Conservation (phyloP, 2,888 invertebrate species). For the Rambutsinella grinnellia region DNA sequence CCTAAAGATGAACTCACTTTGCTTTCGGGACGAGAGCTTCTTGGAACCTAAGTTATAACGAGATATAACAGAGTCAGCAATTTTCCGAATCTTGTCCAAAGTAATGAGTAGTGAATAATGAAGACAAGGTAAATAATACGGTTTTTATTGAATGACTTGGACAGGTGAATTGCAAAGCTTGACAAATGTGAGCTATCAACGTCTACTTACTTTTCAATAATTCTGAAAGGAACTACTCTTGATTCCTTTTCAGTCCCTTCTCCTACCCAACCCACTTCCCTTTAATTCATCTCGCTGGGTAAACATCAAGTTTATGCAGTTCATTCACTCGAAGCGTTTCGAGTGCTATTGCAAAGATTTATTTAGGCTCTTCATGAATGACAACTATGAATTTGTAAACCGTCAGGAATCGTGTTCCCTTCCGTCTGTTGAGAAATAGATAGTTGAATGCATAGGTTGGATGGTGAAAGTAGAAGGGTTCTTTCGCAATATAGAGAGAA, state of each 20-base stretch:
- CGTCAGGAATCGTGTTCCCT: conserved; percentile 36
- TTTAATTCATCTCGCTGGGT: conserved; percentile 28
- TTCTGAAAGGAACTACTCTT: too few species aligned
- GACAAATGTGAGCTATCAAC: too few species aligned
- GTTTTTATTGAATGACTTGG: too few species aligned
- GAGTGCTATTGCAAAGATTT: conserved; percentile 52
- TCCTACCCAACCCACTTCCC: conserved; percentile 9
- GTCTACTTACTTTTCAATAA: too few species aligned
- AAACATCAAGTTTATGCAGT: conserved; percentile 25
- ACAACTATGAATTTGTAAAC: conserved; percentile 39
- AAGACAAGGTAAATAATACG: too few species aligned
- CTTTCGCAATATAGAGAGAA: conserved; percentile 43
- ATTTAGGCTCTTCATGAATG: conserved; percentile 49
- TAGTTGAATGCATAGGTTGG: too few species aligned
- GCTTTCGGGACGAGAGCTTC: conserved; percentile 31
- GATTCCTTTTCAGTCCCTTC: conserved; percentile 17
- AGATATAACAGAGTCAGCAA: conserved; percentile 27
- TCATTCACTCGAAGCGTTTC: conserved; percentile 42
- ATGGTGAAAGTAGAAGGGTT: conserved; percentile 51
- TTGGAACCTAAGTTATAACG: conserved; percentile 48
- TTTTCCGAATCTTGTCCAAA: conserved; percentile 1
- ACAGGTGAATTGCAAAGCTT: too few species aligned
- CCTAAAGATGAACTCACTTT: conserved; percentile 35
- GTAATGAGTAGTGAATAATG: not conserved
- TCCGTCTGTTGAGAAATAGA: too few species aligned